phyloP scores from a whole-genome alignment of 2,797 vertebrate genomes.

The Coregonus sp. region DNA sequence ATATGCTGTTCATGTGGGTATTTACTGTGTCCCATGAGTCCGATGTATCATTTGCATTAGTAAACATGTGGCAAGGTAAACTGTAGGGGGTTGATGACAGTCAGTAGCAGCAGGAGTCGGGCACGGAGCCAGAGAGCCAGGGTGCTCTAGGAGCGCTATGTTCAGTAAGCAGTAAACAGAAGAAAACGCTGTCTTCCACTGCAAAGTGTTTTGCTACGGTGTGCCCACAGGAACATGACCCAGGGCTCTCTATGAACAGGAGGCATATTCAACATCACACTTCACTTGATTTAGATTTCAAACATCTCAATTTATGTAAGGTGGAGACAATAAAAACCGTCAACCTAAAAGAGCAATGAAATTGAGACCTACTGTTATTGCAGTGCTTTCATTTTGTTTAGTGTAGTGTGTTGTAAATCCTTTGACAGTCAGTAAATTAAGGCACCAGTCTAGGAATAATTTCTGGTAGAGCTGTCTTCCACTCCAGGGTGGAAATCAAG shows the following conservation, averaged over 20 bases:
- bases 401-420: neutral
- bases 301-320: neutral
- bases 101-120: neutral
- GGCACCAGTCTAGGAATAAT: neutral
- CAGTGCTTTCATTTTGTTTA: neutral
- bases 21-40: too few species aligned
- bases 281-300: neutral
- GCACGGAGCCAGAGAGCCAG: neutral
- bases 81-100: neutral
- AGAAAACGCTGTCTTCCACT: neutral
- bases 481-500: too few species aligned
- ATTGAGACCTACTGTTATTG: neutral
- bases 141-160: neutral
- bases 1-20: too few species aligned
- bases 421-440: neutral
- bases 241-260: neutral
- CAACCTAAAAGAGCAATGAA: neutral
- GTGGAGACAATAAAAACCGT: neutral
- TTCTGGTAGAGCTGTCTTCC: too few species aligned
- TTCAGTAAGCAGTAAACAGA: neutral
- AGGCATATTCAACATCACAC: neutral
- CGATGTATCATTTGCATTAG: neutral
- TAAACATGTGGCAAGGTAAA: neutral
- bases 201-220: neutral
- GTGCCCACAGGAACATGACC: neutral